Base-by-base conservation (phyloP, 2,888 invertebrate species). In the Cephus pygmeus region DNA sequence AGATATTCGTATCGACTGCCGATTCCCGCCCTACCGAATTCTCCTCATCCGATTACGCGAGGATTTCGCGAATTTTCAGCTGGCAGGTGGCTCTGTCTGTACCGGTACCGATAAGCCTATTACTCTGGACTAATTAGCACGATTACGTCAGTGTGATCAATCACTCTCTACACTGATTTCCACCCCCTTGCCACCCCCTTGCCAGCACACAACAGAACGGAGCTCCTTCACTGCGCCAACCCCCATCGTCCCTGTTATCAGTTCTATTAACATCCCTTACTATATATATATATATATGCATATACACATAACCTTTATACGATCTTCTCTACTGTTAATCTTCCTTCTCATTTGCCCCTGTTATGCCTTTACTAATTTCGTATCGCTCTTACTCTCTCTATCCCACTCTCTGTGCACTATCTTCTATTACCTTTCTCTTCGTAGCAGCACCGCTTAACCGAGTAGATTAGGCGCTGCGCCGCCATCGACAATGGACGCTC, bases 131-230 rank as follows among this genome's bases (percentile, higher is more conserved):
- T 77, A 77, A 77, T 77, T 77, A 77, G 77, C 56, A 75, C 73
- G 77, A 77, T 77, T 75, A 74, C 77, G 77, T 77, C 77, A 74
- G 77, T 73, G 69, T 69, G 77, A 77, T 77, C 77, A 77, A 77
- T 77, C 69, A 73, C 77, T 69, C 77, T 77, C 77, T 34, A 35
- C 68, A 77, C 77, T 77, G 77, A 77, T 77, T 77, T 35, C 40
- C 74, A 69, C 73, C 74, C 30, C 30, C n/a, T 12, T 69, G 12
- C 12, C 69, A 31, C 77, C 74, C 35, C 34, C 69, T 36, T 30
- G n/a, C 77, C 34, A 74, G 6, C 69, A 33, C 34, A 40, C 23
- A 56, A 56, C 56, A 56, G 15, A 40, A 56, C 56, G 9, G 23
- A 23, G 23, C 56, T 15, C 69, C 74, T 35, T 34, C 69, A 69